phyloP scores from a whole-genome alignment of 2,888 invertebrate genomes.

The Pollenia griseotomentosa region DNA sequence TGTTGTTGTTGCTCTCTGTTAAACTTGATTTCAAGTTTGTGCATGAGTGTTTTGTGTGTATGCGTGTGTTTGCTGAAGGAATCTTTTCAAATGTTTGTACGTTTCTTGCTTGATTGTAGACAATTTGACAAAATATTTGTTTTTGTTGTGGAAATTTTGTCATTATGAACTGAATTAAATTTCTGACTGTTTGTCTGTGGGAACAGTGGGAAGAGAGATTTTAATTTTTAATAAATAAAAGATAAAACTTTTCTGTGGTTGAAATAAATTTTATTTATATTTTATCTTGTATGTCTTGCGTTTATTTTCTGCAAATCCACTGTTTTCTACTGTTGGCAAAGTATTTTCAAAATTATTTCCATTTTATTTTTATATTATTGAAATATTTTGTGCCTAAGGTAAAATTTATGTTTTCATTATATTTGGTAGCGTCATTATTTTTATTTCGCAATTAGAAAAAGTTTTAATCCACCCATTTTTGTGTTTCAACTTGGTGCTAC shows the following conservation, averaged over 20 bases:
- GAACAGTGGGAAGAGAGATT: background rate
- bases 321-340: background rate
- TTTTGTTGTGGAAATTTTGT: slow-evolving; percentile 29
- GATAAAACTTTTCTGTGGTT: too few relatives aligned
- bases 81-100: background rate
- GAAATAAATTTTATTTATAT: too few relatives aligned
- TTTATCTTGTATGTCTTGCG: too few relatives aligned
- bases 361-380: slow-evolving; percentile 8
- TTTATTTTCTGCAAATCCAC: background rate
- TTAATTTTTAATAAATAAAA: too few relatives aligned
- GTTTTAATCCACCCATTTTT: background rate
- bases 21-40: too few relatives aligned
- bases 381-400: background rate
- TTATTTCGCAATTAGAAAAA: background rate
- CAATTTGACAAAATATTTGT: slow-evolving; percentile 43
- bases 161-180: slow-evolving; percentile 18
- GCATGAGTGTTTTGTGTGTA: too few relatives aligned
- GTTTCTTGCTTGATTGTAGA: background rate
- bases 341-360: background rate
- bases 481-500: background rate
- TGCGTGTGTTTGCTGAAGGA: background rate
- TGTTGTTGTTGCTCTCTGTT: too few relatives aligned
- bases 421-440: background rate
- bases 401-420: slow-evolving; percentile 1
- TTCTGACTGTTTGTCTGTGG: background rate